phyloP scores from a whole-genome alignment of 2,797 vertebrate species.

The Paedocypris micromegethes region DNA sequence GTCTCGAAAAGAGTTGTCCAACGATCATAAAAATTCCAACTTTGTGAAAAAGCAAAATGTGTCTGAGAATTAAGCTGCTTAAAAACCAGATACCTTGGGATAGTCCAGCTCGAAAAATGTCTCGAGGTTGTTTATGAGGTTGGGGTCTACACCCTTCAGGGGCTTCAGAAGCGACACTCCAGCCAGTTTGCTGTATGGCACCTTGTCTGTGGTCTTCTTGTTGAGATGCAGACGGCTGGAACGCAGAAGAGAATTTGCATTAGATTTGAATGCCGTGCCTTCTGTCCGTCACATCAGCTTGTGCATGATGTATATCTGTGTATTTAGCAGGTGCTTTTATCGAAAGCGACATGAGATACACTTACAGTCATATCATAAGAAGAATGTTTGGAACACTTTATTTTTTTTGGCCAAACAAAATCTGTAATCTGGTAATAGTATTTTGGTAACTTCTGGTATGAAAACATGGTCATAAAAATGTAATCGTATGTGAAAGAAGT shows the following conservation, averaged over 20 bases:
- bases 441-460: too few species aligned
- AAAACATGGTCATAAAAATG: too few species aligned
- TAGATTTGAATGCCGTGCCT: background rate
- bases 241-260: slow-evolving; percentile 30
- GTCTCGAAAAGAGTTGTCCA: too few species aligned
- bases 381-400: too few species aligned
- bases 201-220: slow-evolving; percentile 73
- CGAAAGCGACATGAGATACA: too few species aligned
- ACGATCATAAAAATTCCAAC: too few species aligned
- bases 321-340: background rate
- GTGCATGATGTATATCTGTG: background rate
- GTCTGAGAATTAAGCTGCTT: background rate
- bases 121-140: slow-evolving; percentile 93
- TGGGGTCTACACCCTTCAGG: slow-evolving; percentile 89
- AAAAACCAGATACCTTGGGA: slow-evolving; percentile 75
- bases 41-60: too few species aligned
- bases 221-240: slow-evolving; percentile 85
- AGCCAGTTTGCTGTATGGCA: slow-evolving; percentile 80
- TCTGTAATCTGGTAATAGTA: too few species aligned
- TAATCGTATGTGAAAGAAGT: too few species aligned
- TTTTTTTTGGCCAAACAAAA: too few species aligned
- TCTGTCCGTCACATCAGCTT: background rate
- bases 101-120: slow-evolving; percentile 97
- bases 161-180: slow-evolving; percentile 94
- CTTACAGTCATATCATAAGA: too few species aligned